These are phyloP conservation scores for Leptinotarsa undecemlineata DNA, from an alignment of 1,140 invertebrate species.

Conservation along the genomic window DNA sequence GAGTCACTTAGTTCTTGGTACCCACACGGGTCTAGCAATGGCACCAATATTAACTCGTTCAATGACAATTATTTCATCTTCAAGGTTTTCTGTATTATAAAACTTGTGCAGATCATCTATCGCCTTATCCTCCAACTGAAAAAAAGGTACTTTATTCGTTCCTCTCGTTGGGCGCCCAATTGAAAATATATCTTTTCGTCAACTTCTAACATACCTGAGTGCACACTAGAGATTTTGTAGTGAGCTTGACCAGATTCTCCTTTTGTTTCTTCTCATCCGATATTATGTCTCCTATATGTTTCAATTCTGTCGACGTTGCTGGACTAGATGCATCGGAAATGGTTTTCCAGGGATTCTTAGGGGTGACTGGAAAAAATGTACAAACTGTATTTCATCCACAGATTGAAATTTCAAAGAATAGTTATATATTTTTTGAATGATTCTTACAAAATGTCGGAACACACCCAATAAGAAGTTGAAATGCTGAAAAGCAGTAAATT, in stretches of 20 bases:
- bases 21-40: slow-evolving; percentile 66
- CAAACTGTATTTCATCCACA: neutral
- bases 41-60: slow-evolving; percentile 56
- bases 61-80: slow-evolving; percentile 68
- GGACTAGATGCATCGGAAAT: slow-evolving; percentile 35
- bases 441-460: too few relatives aligned
- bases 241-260: slow-evolving; percentile 63
- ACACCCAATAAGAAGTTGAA: too few relatives aligned
- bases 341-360: slow-evolving; percentile 54
- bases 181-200: neutral
- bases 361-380: slow-evolving; percentile 43
- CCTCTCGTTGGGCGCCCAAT: neutral
- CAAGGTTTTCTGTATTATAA: slow-evolving; percentile 64
- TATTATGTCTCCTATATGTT: slow-evolving; percentile 62
- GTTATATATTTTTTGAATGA: too few relatives aligned
- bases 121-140: slow-evolving; percentile 73
- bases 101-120: slow-evolving; percentile 70
- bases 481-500: too few relatives aligned
- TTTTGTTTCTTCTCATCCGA: slow-evolving; percentile 65
- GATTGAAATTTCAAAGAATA: too few relatives aligned
- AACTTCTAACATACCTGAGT: slow-evolving; percentile 61
- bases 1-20: slow-evolving; percentile 45
- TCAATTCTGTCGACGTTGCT: slow-evolving; percentile 33
- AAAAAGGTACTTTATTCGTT: neutral
- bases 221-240: slow-evolving; percentile 64